These are phyloP conservation scores for Acridotheres tristis DNA, from an alignment of 2,797 vertebrate species.

Conservation along the genomic window DNA sequence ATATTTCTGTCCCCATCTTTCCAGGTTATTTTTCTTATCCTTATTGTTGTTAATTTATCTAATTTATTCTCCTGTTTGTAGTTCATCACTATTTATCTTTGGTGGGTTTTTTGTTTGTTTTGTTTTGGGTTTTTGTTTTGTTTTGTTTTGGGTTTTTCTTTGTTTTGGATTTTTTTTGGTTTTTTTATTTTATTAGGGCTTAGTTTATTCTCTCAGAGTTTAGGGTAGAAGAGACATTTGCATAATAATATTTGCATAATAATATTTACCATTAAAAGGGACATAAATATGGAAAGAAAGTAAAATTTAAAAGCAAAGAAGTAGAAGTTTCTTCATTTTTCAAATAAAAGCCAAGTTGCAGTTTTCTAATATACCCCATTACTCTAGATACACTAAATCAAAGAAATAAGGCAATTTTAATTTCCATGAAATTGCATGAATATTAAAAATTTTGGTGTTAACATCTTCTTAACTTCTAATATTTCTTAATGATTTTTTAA, in stretches of 20 bases:
- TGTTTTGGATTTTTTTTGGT: no score
- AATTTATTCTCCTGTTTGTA: background rate
- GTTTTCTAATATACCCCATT: background rate
- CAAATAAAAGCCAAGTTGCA: background rate
- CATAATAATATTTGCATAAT: background rate
- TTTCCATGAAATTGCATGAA: background rate
- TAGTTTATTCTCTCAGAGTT: background rate
- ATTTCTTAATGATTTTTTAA: background rate
- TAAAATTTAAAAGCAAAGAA: background rate
- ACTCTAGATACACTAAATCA: background rate
- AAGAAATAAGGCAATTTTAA: background rate
- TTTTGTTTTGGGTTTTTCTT: no score
- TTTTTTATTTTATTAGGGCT: background rate
- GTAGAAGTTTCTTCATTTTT: background rate
- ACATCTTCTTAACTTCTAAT: background rate
- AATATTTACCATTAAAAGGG: background rate
- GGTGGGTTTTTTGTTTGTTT: no score
- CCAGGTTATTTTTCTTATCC: background rate
- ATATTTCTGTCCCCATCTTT: background rate
- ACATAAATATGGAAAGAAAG: background rate
- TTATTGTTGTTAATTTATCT: background rate
- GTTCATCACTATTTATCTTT: background rate
- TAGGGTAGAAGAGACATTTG: background rate
- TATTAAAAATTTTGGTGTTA: background rate
- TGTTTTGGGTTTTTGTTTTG: no score